These are phyloP conservation scores for Huso huso DNA, from an alignment of 2,797 vertebrate species.

Conservation along the genomic window DNA sequence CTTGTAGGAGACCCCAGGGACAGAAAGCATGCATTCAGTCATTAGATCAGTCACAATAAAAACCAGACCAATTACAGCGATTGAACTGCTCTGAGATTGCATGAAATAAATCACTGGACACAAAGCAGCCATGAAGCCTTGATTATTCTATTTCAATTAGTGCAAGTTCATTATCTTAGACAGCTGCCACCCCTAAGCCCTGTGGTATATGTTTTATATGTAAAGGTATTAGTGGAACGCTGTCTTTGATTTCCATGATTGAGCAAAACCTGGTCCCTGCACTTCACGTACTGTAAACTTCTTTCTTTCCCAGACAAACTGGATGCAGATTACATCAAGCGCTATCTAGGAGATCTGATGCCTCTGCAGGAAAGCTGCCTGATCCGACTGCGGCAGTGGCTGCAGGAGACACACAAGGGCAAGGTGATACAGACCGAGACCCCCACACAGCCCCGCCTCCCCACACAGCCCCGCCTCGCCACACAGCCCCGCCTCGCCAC, in stretches of 20 bases:
- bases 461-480: background rate
- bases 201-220: conserved; percentile 8
- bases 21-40: background rate
- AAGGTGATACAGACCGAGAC: conserved; percentile 61
- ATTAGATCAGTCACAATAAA: background rate
- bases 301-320: conserved; percentile 70
- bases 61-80: background rate
- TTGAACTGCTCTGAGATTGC: background rate
- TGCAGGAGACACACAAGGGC: conserved; percentile 94
- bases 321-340: conserved; percentile 93
- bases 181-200: no score
- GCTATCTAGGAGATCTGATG: conserved; percentile 90
- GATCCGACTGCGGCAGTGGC: conserved; percentile 88
- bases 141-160: no score
- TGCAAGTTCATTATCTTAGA: no score
- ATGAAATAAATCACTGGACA: background rate
- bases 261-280: no score
- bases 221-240: background rate
- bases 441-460: background rate
- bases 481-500: background rate
- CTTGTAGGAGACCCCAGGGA: conserved; percentile 3
- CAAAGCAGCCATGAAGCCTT: no score
- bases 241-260: background rate
- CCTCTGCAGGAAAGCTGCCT: conserved; percentile 95
- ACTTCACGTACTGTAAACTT: background rate